These are phyloP conservation scores for Luehdorfia chinensis DNA, from an alignment of 1,140 invertebrate species.

Conservation along the genomic window DNA sequence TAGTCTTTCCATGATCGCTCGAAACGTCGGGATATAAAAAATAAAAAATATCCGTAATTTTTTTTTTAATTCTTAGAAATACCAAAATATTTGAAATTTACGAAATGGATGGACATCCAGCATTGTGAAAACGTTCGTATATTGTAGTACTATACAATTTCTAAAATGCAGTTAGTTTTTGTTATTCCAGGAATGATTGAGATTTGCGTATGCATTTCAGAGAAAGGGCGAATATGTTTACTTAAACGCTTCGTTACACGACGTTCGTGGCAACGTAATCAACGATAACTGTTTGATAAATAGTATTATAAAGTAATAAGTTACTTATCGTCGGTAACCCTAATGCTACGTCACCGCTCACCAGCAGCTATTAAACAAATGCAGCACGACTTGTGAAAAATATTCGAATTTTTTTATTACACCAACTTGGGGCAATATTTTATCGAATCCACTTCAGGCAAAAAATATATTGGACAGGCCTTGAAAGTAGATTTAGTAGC, in stretches of 20 bases:
- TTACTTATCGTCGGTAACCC: conserved; percentile 18
- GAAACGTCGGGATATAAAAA: too few species aligned
- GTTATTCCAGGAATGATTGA: too few species aligned
- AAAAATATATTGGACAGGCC: conserved; percentile 14
- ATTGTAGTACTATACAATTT: too few species aligned
- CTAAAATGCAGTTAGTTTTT: too few species aligned
- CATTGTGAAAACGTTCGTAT: too few species aligned
- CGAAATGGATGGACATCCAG: too few species aligned
- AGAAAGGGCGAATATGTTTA: conserved; percentile 4
- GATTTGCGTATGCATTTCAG: not conserved
- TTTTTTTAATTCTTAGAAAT: too few species aligned
- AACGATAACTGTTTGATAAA: conserved; percentile 3
- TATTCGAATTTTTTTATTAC: conserved; percentile 21
- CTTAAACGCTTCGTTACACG: conserved; percentile 4
- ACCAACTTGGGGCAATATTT: conserved; percentile 33
- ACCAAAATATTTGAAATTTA: too few species aligned
- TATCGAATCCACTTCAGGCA: conserved; percentile 36
- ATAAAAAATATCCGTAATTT: too few species aligned
- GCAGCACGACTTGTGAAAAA: conserved; percentile 26
- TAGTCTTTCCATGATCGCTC: too few species aligned
- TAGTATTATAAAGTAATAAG: not conserved
- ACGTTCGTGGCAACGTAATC: conserved; percentile 13
- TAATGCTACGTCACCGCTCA: conserved; percentile 10
- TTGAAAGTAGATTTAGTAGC: not conserved
- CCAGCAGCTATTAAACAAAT: conserved; percentile 27